Conservation (phyloP, 2,113 vertebrate species). For the Parus major region DNA sequence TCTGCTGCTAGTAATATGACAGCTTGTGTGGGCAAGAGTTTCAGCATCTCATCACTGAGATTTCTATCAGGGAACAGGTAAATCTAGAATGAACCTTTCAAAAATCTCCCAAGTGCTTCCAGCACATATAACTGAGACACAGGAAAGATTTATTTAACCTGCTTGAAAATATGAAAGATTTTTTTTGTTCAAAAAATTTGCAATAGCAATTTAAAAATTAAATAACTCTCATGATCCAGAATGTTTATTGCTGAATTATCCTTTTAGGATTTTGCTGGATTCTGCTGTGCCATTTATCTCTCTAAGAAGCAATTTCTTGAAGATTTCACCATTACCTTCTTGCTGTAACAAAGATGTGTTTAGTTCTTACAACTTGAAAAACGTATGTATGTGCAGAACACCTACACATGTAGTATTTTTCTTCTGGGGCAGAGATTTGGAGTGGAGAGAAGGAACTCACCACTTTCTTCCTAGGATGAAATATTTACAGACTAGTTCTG, state of each 20-base stretch:
- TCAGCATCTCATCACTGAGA: not conserved
- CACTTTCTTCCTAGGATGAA: not conserved
- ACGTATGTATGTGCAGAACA: not conserved
- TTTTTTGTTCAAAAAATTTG: not conserved
- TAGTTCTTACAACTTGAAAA: constrained; percentile 8
- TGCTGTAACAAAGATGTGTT: not conserved
- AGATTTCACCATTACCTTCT: not conserved
- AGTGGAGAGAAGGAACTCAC: not conserved
- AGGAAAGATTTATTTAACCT: not conserved
- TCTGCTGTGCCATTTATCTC: not conserved
- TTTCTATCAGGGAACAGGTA: not conserved
- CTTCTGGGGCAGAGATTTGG: not conserved
- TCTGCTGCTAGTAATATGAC: not conserved
- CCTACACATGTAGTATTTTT: not conserved
- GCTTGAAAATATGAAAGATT: not conserved
- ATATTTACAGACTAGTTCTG: not conserved
- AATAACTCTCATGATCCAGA: not conserved
- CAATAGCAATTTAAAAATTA: constrained; percentile 30
- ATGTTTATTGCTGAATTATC: constrained; percentile 8
- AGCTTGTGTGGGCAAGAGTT: not conserved
- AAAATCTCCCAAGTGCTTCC: not conserved
- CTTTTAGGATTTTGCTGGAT: constrained; percentile 17
- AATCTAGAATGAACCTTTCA: not conserved
- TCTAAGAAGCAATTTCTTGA: not conserved
- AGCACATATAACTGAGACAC: not conserved